A percentile compares a stretch with the other conserved stretches of the same genome.
Conservation (phyloP, 1,140 invertebrate species). For the Euura lappo region DNA sequence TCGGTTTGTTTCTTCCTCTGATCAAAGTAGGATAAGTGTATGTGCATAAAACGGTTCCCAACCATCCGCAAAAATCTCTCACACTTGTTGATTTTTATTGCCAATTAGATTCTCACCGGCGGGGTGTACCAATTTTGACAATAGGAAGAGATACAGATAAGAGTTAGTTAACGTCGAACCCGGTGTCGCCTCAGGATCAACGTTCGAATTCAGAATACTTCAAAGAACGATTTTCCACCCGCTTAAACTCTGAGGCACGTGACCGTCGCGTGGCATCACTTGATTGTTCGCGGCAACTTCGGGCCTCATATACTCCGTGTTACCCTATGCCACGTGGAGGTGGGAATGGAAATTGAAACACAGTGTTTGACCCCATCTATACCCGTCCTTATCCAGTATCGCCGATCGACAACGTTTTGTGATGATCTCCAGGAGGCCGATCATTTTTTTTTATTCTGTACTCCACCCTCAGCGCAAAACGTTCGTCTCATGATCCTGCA, state of each 20-base stretch:
- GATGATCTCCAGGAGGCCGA: background rate
- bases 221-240: constrained; percentile 47
- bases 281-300: constrained; percentile 10
- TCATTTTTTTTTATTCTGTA: background rate
- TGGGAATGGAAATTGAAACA: constrained; percentile 1
- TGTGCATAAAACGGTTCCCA: too few relatives aligned
- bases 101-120: background rate
- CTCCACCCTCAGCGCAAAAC: too few relatives aligned
- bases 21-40: too few relatives aligned
- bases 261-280: constrained; percentile 26
- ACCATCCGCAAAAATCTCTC: too few relatives aligned
- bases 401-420: background rate
- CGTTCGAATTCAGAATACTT: constrained; percentile 29
- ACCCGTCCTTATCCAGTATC: background rate
- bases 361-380: background rate
- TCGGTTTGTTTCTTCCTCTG: too few relatives aligned
- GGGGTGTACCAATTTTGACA: background rate
- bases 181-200: constrained; percentile 29
- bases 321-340: constrained; percentile 25
- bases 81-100: background rate
- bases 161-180: background rate
- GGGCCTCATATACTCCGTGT: background rate
- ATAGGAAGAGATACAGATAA: background rate
- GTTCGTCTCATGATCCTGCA: too few relatives aligned
- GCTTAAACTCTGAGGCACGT: constrained; percentile 30